Base-by-base conservation (phyloP, 1,140 invertebrate genomes). In the Dendrolimus punctatus region DNA sequence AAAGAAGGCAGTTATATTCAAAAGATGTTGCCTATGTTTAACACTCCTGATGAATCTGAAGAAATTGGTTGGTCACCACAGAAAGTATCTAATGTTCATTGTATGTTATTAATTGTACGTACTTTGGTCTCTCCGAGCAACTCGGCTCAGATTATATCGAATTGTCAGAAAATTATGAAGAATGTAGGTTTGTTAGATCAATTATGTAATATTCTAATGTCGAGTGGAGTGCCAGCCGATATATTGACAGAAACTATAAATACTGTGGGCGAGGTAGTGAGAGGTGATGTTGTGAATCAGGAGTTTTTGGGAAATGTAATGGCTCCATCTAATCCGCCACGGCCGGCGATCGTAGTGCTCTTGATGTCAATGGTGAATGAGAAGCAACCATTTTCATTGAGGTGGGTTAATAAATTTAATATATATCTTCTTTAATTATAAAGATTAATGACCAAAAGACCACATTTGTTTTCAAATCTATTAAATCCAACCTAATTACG, bases 351-450 rank as follows among this genome's bases (percentile, higher is more conserved):
- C 47, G 94, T 99, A 0, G 94, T 99, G 44, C 87, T 99, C 6
- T 82, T 99, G 7, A 97, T 99, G 94, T 99, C 97, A 0, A 99
- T 99, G 97, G 96, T 99, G 4, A 99, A 99, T 83, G 98, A 99
- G 71, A 99, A 98, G 77, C 98, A 99, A 80, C 94, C 96, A 8
- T 95, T 99, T 76, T 84, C 91, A 6, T 81, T 99, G 50, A 91
- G 98, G 85, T 88, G 52, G 73, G 58, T 51, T 44, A 23, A 23
- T 1, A 23, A 23, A 23, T 23, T 3, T 23, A 23, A 23, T 3
- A 23, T 23, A 23, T 23, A 23, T 23, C 23, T 23, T 2, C 23
- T 23, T 23, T 23, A 23, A 23, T 23, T 23, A 23, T 1, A 23
- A 23, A 23, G 23, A 23, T 23, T 23, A 2, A 23, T 23, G 23